A percentile compares a stretch with the other conserved stretches of the same genome.
Conservation (phyloP, 2,113 vertebrate species). For the Plectropomus leopardus region DNA sequence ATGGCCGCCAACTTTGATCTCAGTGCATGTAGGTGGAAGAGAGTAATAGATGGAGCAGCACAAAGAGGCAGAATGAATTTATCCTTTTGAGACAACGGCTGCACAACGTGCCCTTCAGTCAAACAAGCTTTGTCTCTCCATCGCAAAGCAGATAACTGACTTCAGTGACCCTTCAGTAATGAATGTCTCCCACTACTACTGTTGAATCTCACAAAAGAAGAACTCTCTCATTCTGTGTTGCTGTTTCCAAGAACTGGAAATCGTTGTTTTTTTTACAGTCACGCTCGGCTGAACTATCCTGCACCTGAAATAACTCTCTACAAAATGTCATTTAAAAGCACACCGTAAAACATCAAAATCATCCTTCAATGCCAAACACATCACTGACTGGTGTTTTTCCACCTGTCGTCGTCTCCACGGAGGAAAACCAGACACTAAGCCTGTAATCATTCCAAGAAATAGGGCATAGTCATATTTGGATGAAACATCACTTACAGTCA, state of each 20-base stretch:
- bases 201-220: slow-evolving; percentile 1
- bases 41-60: background rate
- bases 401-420: background rate
- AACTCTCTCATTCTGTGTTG: background rate
- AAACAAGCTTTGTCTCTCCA: background rate
- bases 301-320: background rate
- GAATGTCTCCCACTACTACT: background rate
- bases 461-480: background rate
- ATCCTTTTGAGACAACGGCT: background rate
- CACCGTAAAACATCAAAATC: background rate
- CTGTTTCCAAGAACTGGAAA: background rate
- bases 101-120: background rate
- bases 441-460: slow-evolving; percentile 21
- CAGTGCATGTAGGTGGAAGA: background rate
- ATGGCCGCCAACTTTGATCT: background rate
- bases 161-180: slow-evolving; percentile 12
- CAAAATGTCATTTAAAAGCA: slow-evolving; percentile 21
- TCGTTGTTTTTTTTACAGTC: background rate
- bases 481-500: slow-evolving; percentile 11
- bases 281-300: background rate
- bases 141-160: background rate
- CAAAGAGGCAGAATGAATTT: background rate
- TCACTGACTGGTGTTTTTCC: background rate
- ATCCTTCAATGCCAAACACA: background rate
- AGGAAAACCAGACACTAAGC: background rate